Percentiles rank a stretch among this genome's conserved stretches.
phyloP scores from a whole-genome alignment of 2,113 vertebrate species.

The Anhinga anhinga region DNA sequence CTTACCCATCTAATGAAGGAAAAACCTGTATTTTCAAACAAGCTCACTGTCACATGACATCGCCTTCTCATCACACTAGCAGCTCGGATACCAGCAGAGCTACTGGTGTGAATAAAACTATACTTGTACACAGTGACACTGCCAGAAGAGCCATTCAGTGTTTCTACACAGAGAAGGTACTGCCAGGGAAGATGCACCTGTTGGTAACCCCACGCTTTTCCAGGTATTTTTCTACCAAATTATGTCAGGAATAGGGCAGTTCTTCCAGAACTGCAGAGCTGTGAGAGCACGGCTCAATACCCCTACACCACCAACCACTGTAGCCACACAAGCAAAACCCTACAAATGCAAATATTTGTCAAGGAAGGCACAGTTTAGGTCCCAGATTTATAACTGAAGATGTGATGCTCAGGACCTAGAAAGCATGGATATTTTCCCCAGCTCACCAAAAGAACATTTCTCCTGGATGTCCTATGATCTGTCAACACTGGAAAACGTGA shows the following conservation, averaged over 20 bases:
- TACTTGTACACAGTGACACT: neutral
- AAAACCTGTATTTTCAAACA: neutral
- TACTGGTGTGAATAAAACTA: neutral
- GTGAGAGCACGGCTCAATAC: neutral
- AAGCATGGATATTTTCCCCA: neutral
- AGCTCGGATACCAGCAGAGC: neutral
- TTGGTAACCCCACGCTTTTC: neutral
- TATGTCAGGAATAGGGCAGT: neutral
- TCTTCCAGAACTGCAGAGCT: neutral
- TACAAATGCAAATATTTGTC: neutral
- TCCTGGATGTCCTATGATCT: neutral
- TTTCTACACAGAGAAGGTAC: neutral
- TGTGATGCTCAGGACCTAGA: neutral
- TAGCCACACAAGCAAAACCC: neutral
- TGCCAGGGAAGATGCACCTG: neutral
- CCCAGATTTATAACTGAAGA: neutral
- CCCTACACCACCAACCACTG: rapidly evolving
- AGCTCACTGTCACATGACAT: neutral
- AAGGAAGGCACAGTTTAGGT: neutral
- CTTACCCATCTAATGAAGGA: neutral
- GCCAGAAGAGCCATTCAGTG: neutral
- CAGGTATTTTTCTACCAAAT: neutral
- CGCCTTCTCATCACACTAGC: neutral
- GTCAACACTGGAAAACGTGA: neutral
- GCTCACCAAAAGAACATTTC: neutral